phyloP scores from a whole-genome alignment of 92 coral and sea anemone genomes.

The Zoanthus sansibaricus region DNA sequence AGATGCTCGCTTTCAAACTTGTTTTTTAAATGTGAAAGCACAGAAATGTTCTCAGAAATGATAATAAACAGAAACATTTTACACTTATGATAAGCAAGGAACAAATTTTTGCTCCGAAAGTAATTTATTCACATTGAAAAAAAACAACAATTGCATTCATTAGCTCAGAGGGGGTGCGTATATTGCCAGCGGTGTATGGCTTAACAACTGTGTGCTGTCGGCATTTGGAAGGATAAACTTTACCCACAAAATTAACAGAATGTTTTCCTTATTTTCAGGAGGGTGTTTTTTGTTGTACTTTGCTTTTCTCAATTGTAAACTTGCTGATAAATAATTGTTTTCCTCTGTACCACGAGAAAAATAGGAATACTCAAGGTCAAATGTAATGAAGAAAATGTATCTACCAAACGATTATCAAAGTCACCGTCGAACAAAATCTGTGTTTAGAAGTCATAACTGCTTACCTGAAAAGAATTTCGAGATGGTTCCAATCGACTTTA shows the following conservation, averaged over 20 bases:
- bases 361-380: background rate
- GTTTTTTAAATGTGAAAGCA: background rate
- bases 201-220: background rate
- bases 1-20: background rate
- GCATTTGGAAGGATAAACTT: background rate
- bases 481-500: background rate
- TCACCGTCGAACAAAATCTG: background rate
- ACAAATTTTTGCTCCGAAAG: background rate
- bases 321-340: background rate
- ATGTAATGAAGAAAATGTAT: background rate
- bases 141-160: background rate
- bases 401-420: background rate
- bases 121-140: background rate
- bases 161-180: background rate
- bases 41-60: background rate
- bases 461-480: constrained; percentile 17
- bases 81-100: background rate
- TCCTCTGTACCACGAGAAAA: background rate
- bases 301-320: background rate
- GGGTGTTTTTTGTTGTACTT: background rate
- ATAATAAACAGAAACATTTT: background rate
- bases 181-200: background rate
- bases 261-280: background rate
- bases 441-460: background rate
- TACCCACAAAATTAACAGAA: constrained; percentile 1